phyloP scores from a whole-genome alignment of 1,140 invertebrate species.

The Gryllus bimaculatus region DNA sequence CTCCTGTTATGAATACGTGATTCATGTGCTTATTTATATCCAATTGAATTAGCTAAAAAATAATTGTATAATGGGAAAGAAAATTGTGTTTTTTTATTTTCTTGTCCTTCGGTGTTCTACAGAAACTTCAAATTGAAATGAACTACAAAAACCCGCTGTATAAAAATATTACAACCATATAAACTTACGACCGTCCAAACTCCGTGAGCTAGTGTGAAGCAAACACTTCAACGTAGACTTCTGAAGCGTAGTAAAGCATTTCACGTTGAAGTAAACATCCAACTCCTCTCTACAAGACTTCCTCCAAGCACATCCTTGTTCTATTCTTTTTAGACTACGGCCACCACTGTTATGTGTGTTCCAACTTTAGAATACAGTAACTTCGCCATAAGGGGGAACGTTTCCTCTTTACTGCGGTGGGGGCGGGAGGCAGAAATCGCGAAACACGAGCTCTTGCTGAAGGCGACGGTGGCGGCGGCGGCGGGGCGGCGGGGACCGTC shows the following conservation, averaged over 20 bases:
- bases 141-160: background rate
- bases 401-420: background rate
- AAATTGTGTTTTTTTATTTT: no score
- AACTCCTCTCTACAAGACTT: background rate
- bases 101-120: no score
- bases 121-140: no score
- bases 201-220: background rate
- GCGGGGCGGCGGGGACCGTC: background rate
- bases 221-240: background rate
- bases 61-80: no score
- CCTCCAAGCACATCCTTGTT: background rate
- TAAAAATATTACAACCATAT: background rate
- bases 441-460: background rate
- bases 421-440: background rate
- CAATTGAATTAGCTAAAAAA: no score
- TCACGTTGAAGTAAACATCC: background rate
- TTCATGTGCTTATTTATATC: no score
- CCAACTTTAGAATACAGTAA: slow-evolving; percentile 5
- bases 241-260: background rate
- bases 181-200: background rate
- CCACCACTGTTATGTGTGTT: background rate
- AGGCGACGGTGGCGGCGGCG: no score
- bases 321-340: background rate
- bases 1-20: no score
- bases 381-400: background rate